Base-by-base conservation (phyloP, 2,888 invertebrate species). In the Danaus chrysippus region DNA sequence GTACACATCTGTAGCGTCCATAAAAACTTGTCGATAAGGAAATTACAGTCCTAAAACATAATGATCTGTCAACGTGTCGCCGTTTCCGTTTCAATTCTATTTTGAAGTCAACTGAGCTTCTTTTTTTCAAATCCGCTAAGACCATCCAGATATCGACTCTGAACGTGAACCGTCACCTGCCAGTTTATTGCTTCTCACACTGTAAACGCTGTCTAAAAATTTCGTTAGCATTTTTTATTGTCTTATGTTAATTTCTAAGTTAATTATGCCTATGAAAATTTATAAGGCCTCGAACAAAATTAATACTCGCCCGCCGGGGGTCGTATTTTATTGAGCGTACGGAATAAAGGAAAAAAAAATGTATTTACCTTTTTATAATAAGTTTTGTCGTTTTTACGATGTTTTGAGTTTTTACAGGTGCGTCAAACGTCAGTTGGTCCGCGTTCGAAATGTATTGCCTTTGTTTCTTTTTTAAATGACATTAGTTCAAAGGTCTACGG, bases 231-330 rank as follows among this genome's bases (percentile, higher is more conserved):
- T 82, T 82, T 91, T 49, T 90, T 90, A 90, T 89, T 79, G 81
- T 83, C 78, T 83, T 89, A 90, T 90, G 91, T 88, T 90, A 91
- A 91, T 91, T 90, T 85, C 85, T 85, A 86, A 88, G 81, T 82
- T 91, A 91, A 91, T 91, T 88, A 90, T 86, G 84, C 81, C 87
- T 84, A 89, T 86, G 90, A 88, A 89, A 88, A 88, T 90, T 78
- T 88, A 90, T 89, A 86, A 87, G 86, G 78, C 76, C 70, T 62
- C 71, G 77, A 76, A 76, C 81, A 82, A 79, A 87, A 89, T 89
- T 90, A 89, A 89, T 89, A 86, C 78, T 68, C 76, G 75, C 74
- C 75, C 72, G 79, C 76, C 77, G 81, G 86, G 87, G 84, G 80
- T 81, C 84, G 81, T 76, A 79, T 82, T 84, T 83, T 82, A 82